Evolutionary conservation across 2,888 invertebrate species (phyloP).

Genomic region (Melinopterus prodromus): DNA sequence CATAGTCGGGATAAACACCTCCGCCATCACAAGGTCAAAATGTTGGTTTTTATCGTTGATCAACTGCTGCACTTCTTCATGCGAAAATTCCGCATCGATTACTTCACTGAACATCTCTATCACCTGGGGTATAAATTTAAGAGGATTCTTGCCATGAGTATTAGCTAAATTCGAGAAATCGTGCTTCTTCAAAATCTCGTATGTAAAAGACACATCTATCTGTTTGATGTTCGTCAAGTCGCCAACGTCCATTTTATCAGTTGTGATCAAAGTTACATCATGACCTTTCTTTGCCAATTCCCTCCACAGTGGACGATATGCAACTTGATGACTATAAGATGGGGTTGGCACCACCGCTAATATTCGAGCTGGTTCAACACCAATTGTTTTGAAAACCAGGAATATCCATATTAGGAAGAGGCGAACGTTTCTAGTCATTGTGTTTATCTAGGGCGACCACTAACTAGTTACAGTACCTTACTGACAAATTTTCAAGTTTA

Average conservation of each 20-base stretch:
- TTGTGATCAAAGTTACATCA: constrained; percentile 53
- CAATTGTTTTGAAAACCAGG: no score
- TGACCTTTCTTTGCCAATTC: constrained; percentile 52
- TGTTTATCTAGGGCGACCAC: no score
- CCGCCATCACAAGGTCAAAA: constrained; percentile 67
- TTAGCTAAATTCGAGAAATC: constrained; percentile 12
- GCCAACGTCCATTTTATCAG: constrained; percentile 49
- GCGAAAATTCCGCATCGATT: constrained; percentile 37
- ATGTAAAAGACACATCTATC: constrained; percentile 49
- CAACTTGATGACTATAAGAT: constrained; percentile 50
- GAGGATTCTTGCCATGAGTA: constrained; percentile 9
- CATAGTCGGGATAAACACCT: constrained; percentile 63
- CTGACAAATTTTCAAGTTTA: no score
- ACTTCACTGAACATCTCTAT: constrained; percentile 28
- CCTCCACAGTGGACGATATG: constrained; percentile 48
- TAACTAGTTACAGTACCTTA: no score
- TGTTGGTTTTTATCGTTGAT: constrained; percentile 53
- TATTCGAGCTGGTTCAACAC: constrained; percentile 33
- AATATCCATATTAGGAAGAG: no score
- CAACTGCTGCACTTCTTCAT: constrained; percentile 50
- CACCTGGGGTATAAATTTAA: background rate
- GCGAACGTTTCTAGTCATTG: no score
- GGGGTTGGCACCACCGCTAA: constrained; percentile 35
- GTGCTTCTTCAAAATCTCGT: constrained; percentile 33
- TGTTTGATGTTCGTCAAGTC: constrained; percentile 51